phyloP scores from a whole-genome alignment of 1,140 invertebrate genomes.

The Matsumurasca onukii region DNA sequence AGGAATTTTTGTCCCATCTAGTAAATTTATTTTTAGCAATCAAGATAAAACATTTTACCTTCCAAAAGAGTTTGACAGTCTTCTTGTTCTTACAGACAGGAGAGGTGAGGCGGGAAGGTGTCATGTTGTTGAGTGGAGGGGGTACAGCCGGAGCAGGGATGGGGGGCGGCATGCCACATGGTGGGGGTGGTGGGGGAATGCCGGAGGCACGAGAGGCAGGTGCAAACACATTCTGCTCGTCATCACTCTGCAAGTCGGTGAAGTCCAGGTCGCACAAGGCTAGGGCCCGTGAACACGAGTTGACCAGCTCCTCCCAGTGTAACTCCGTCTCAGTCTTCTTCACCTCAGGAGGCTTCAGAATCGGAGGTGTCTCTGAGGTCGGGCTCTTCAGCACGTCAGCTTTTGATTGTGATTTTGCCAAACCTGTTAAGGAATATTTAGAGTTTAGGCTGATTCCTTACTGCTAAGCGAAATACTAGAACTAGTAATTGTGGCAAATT shows the following conservation, averaged over 20 bases:
- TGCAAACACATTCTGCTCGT: slow-evolving; percentile 65
- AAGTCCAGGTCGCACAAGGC: slow-evolving; percentile 96
- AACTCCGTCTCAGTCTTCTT: slow-evolving; percentile 92
- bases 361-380: slow-evolving; percentile 58
- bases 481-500: too few relatives aligned
- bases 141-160: slow-evolving; percentile 51
- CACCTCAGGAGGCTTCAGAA: slow-evolving; percentile 58
- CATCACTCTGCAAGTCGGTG: slow-evolving; percentile 84
- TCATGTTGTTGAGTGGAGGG: slow-evolving; percentile 46
- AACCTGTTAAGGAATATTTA: slow-evolving; percentile 34
- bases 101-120: slow-evolving; percentile 48
- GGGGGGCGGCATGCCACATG: slow-evolving; percentile 47
- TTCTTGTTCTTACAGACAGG: slow-evolving; percentile 88
- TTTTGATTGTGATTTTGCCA: slow-evolving; percentile 45
- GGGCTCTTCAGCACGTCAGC: slow-evolving; percentile 67
- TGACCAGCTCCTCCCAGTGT: slow-evolving; percentile 91
- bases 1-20: too few relatives aligned
- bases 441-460: too few relatives aligned
- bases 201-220: slow-evolving; percentile 60
- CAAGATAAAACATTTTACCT: too few relatives aligned
- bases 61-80: slow-evolving; percentile 99
- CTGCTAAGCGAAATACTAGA: too few relatives aligned
- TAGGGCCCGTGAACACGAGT: slow-evolving; percentile 77
- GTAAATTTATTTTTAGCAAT: too few relatives aligned
- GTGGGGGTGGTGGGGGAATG: slow-evolving; percentile 71